Evolutionary conservation across 2,888 invertebrate genomes (phyloP), one percentile per base, ranked within the genome.

Genomic region (Lysandra bellargus): DNA sequence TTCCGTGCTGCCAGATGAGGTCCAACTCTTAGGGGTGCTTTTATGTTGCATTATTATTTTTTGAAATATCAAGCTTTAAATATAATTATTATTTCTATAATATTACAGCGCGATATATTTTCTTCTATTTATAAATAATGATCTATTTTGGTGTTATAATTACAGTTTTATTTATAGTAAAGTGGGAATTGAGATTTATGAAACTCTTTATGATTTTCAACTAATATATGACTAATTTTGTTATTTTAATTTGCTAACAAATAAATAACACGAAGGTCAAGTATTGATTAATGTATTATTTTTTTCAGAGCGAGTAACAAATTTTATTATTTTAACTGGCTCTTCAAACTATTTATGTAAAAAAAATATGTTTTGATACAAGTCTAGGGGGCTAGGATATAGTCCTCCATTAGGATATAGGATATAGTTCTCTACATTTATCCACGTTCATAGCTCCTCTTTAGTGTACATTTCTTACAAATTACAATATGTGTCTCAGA

Each of bases 101-200:
- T 69, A 69, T 69, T 69, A 69, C 64, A 69, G 69, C 14, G 69
- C 69, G 33, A 69, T 69, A 69, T 33, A 69, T 69, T 5, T 64
- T 69, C 33, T 14, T 37, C 69, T 69, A 30, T 64, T 64, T 64
- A 69, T 69, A 69, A 37, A 69, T 69, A 69, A 14, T 33, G 1
- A 69, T 69, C 33, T 69, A 69, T 69, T 69, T 69, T 69, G 69
- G 69, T 69, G 69, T 69, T 69, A 14, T 69, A 69, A 33, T 33
- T 69, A 33, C 33, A 69, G 69, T 37, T 69, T 33, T 69, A 69
- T 69, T 69, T 69, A 69, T 69, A 64, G 4, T 69, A 33, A 69
- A 33, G 33, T 69, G 49, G 49, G 49, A 12, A 49, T 49, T 49
- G 33, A 69, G 14, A 69, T 69, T 69, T 69, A 14, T 69, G 33